Conservation (phyloP, 2,797 vertebrate genomes). For the Bradypus variegatus region DNA sequence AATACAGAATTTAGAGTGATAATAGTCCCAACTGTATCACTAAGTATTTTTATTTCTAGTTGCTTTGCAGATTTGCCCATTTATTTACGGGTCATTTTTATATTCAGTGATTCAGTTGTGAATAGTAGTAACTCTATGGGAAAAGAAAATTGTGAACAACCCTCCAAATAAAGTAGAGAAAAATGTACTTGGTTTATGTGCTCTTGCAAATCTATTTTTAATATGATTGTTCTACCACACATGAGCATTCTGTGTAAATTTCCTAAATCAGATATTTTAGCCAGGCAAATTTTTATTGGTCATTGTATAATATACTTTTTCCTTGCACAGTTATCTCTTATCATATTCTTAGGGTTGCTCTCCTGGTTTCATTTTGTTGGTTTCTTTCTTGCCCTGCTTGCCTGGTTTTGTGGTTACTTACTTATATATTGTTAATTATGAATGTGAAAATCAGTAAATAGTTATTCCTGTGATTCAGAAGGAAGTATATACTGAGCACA, state of each 20-base stretch:
- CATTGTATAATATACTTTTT: background rate
- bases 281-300: background rate
- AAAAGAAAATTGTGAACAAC: background rate
- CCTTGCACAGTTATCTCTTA: background rate
- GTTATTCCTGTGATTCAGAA: background rate
- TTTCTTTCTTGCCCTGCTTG: background rate
- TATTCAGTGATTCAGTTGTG: background rate
- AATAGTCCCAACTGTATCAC: background rate
- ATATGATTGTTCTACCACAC: background rate
- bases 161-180: background rate
- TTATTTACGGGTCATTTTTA: background rate
- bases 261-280: background rate
- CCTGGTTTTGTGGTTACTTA: background rate
- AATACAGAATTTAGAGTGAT: background rate
- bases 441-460: background rate
- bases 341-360: background rate
- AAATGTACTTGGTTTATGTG: background rate
- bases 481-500: background rate
- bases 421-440: background rate
- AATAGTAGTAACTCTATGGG: background rate
- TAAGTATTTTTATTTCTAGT: slow-evolving; percentile 1
- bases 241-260: background rate
- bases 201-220: background rate
- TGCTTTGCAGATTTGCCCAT: background rate
- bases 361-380: background rate